Percentiles rank a stretch among this genome's conserved stretches.
Evolutionary conservation across 2,113 vertebrate species (phyloP).

Genomic region (Peromyscus californicus): DNA sequence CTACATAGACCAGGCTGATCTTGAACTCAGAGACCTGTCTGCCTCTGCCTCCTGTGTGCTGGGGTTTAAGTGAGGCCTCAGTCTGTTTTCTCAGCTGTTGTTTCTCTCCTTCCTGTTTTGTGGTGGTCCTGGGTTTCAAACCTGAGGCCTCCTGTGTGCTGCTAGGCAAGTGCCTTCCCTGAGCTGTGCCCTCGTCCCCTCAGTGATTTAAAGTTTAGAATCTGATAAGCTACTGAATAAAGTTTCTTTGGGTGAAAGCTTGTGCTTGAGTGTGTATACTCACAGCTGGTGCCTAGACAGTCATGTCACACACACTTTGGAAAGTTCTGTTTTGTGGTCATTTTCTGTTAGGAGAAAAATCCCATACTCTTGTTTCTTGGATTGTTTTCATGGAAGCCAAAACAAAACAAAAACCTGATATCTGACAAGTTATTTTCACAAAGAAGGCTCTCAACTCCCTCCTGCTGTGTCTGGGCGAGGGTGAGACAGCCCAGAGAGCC

Average conservation of each 20-base stretch:
- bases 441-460: background rate
- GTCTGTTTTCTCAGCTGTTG: background rate
- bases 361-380: background rate
- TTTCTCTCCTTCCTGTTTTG: background rate
- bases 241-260: background rate
- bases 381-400: constrained; percentile 25
- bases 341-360: constrained; percentile 41
- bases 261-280: background rate
- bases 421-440: constrained; percentile 52
- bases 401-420: constrained; percentile 38
- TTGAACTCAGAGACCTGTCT: background rate
- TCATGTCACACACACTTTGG: background rate
- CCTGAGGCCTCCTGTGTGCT: background rate
- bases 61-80: background rate
- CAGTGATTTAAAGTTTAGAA: constrained; percentile 19
- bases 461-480: background rate
- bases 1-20: background rate
- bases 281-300: background rate
- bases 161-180: background rate
- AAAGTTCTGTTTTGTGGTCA: constrained; percentile 48
- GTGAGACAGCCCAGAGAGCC: background rate
- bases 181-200: no score
- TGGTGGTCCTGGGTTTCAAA: background rate
- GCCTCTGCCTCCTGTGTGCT: background rate
- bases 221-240: background rate